Evolutionary conservation across 2,113 vertebrate genomes (phyloP), one percentile per base, ranked within the genome.

Genomic region (Gavialis gangeticus): DNA sequence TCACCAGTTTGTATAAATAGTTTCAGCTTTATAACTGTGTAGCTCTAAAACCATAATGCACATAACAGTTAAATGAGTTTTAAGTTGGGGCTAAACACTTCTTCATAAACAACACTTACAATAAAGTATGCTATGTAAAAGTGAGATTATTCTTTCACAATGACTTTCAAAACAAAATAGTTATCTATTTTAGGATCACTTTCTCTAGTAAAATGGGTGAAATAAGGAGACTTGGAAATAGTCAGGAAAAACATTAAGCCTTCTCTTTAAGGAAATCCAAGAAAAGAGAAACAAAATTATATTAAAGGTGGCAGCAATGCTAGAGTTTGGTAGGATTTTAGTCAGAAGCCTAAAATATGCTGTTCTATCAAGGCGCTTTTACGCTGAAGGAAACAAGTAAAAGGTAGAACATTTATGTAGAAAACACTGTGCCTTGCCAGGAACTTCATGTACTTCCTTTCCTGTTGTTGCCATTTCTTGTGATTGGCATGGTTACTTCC

Each of bases 391-490:
- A 15, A 56, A 5, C 3, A 59, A 54, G 28, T 5, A 30, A 34
- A 54, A 9, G 10, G 59, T 81, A 34, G 13, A 10, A 13, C 24
- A 2, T 2, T 6, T 14, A 5, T 0, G 1, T 8, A 59, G 71
- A 73, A 46, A 75, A n/a, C 27, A 22, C n/a, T 21, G 55, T 3
- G 3, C 1, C 2, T 21, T 0, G 1, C 54, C 2, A 22, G 21
- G 6, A 30, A 25, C 0, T 0, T 2, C 1, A 0, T 5, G 66
- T 64, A 34, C 37, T 80, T 69, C 46, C 22, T 76, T 34, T 28
- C 56, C 5, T 78, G 18, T 6, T 54, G 1, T 1, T 66, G 55
- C 1, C 0, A 4, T 17, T 28, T 34, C 57, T 34, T 69, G 22
- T 64, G 25, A 3, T 0, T 64, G 63, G 5, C 34, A 84, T 66